Evolutionary conservation across 2,113 vertebrate genomes (phyloP), one percentile per base, ranked within the genome.

Genomic region (Coreoperca whiteheadi): DNA sequence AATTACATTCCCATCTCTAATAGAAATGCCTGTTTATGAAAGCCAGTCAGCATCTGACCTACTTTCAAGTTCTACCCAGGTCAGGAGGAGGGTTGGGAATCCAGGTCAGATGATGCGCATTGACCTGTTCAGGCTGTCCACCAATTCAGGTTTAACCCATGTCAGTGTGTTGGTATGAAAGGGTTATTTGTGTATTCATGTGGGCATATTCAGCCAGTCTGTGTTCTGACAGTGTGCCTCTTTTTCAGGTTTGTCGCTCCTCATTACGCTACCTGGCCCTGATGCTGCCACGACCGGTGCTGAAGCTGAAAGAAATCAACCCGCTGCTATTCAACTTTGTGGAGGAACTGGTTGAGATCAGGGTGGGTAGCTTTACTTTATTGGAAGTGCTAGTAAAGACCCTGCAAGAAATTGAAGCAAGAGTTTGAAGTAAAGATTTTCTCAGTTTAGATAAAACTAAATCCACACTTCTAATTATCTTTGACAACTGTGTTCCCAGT

Each of bases 291-390:
- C 95, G 98, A 34, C 98, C 98, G 0, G 98, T 99, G 82, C 95
- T 99, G 87, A 97, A 95, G 81, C 94, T 99, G 80, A 95, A 97
- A 16, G 97, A 98, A 94, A 96, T 98, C 93, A 99, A 99, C 93
- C 98, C 98, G 0, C 94, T 99, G 89, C 97, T 99, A 16, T 99
- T 99, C 93, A 99, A 97, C 95, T 98, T 98, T 12, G 98, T 99
- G 90, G 98, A 99, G 91, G 98, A 99, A 85, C 96, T 99, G 89
- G 98, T 99, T 43, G 97, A 99, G 94, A 99, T 99, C 88, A 95
- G 97, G 94, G 98, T 99, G 85, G 92, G 96, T 51, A 43, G 23
- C 56, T 63, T 77, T 0, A 32, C 8, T 50, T 9, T 34, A 66
- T 41, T 15, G 5, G 7, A 66, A 60, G 21, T 9, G 28, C 28